Conservation (phyloP, 2,888 invertebrate species). For the Diaperis boleti region DNA sequence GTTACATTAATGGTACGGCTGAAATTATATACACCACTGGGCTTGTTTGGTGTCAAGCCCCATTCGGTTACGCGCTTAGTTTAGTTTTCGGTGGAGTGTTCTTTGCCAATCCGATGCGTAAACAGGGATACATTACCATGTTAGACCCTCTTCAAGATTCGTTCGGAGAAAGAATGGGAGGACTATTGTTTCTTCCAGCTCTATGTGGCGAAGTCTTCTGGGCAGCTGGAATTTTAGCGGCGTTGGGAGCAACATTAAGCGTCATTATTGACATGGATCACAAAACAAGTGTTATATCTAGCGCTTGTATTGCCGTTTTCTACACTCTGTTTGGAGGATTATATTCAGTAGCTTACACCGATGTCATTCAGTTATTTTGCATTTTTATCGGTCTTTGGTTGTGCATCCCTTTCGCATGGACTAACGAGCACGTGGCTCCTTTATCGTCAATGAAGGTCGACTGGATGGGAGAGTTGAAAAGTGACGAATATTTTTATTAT, state of each 20-base stretch:
- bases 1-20: slow-evolving; percentile 99
- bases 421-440: slow-evolving; percentile 86
- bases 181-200: slow-evolving; percentile 94
- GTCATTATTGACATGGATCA: slow-evolving; percentile 98
- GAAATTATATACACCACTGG: slow-evolving; percentile 95
- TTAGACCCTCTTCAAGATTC: slow-evolving; percentile 97
- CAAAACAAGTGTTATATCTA: slow-evolving; percentile 91
- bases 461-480: slow-evolving; percentile 87
- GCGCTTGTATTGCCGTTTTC: slow-evolving; percentile 95
- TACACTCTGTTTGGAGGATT: slow-evolving; percentile 98
- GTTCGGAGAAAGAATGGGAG: slow-evolving; percentile 98
- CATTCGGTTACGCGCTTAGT: slow-evolving; percentile 97
- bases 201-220: slow-evolving; percentile 98
- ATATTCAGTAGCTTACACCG: slow-evolving; percentile 98
- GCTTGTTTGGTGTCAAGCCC: slow-evolving; percentile 97
- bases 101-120: slow-evolving; percentile 98
- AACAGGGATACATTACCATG: slow-evolving; percentile 99
- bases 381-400: slow-evolving; percentile 98
- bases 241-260: slow-evolving; percentile 94
- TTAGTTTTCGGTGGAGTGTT: slow-evolving; percentile 96
- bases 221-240: slow-evolving; percentile 98
- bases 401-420: slow-evolving; percentile 96
- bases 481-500: slow-evolving; percentile 83
- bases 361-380: slow-evolving; percentile 97
- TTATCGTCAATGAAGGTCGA: slow-evolving; percentile 86